These are phyloP conservation scores for Hepsetus odoe DNA, from an alignment of 2,113 vertebrate species.

Conservation along the genomic window DNA sequence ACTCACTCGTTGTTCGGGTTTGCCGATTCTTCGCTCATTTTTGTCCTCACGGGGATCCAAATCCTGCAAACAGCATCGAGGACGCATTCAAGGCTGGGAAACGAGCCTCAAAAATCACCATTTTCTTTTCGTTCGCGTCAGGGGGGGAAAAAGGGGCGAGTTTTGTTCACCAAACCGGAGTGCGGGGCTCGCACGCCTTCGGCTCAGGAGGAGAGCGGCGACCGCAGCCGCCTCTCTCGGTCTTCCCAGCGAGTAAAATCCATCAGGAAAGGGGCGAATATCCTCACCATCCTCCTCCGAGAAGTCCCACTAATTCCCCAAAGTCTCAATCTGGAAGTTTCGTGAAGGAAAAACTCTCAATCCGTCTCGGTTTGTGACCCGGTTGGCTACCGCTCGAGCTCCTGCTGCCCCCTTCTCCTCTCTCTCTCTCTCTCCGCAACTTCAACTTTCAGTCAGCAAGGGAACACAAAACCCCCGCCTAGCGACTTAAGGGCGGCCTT, in stretches of 20 bases:
- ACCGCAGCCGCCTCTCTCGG: constrained; percentile 75
- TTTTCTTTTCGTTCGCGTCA: constrained; percentile 62
- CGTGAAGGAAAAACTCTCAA: constrained; percentile 50
- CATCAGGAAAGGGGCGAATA: constrained; percentile 71
- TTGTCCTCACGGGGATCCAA: constrained; percentile 91
- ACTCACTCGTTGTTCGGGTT: constrained; percentile 97
- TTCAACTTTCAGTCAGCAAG: constrained; percentile 67
- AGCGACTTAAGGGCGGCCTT: constrained; percentile 66
- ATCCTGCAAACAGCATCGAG: constrained; percentile 85
- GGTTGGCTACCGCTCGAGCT: constrained; percentile 67
- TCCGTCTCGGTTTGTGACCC: constrained; percentile 65
- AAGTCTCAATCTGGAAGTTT: constrained; percentile 61
- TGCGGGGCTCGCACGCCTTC: no score
- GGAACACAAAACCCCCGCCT: no score
- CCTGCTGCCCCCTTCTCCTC: no score
- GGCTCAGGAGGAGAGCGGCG: constrained; percentile 73
- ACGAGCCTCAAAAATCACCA: constrained; percentile 78
- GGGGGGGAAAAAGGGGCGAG: constrained; percentile 44
- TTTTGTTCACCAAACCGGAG: constrained; percentile 55
- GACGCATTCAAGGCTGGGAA: constrained; percentile 82
- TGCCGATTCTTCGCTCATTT: constrained; percentile 99
- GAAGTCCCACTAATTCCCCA: constrained; percentile 52
- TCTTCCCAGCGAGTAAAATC: constrained; percentile 79
- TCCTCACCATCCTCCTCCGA: constrained; percentile 63
- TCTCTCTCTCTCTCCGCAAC: constrained; percentile 72